A percentile compares a stretch with the other conserved stretches of the same genome.
These are phyloP conservation scores for Meghimatium bilineatum DNA, from an alignment of 2,888 invertebrate genomes.

Conservation along the genomic window DNA sequence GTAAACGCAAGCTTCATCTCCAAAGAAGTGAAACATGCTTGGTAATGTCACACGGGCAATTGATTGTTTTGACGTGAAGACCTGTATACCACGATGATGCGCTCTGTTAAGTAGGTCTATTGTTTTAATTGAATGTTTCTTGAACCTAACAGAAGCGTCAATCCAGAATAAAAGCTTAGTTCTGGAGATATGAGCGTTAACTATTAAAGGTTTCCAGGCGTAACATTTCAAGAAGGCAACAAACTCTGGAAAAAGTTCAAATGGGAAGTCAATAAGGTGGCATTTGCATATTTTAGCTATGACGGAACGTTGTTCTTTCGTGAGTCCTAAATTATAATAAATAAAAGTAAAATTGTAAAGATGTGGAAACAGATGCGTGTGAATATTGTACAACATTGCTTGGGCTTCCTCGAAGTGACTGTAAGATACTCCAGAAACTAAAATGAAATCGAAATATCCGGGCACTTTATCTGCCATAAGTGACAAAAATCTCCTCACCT, in stretches of 20 bases:
- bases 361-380: slow-evolving; percentile 35
- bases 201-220: slow-evolving; percentile 44
- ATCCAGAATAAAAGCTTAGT: slow-evolving; percentile 29
- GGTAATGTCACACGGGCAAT: slow-evolving; percentile 21
- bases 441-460: slow-evolving; percentile 38
- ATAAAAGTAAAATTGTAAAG: slow-evolving; percentile 41
- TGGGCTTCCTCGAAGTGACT: slow-evolving; percentile 46
- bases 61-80: background rate
- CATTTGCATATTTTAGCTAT: slow-evolving; percentile 35
- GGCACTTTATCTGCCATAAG: slow-evolving; percentile 6
- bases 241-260: slow-evolving; percentile 21
- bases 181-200: slow-evolving; percentile 30
- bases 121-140: background rate
- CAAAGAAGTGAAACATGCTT: slow-evolving; percentile 47
- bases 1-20: slow-evolving; percentile 49
- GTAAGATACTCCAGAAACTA: slow-evolving; percentile 43
- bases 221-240: slow-evolving; percentile 30
- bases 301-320: background rate
- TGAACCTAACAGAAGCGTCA: slow-evolving; percentile 36
- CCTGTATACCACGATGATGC: slow-evolving; percentile 8
- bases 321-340: slow-evolving; percentile 35
- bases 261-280: slow-evolving; percentile 39
- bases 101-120: slow-evolving; percentile 14
- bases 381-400: slow-evolving; percentile 39
- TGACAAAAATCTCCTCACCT: background rate